Base-by-base conservation (phyloP, 2,888 invertebrate genomes). In the Hyles lineata region DNA sequence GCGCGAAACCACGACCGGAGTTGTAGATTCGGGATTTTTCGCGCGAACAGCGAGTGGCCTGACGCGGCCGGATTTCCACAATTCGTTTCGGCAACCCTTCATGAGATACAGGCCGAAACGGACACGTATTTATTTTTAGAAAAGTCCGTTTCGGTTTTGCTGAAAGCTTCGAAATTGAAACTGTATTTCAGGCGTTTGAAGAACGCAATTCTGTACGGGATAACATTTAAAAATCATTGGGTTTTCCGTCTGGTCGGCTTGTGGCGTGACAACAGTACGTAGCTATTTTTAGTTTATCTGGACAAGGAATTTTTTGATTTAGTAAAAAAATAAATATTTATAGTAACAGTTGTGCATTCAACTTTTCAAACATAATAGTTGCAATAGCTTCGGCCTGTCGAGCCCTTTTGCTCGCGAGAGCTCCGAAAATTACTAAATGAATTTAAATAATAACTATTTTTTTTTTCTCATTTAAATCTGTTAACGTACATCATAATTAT, bases 91-190 rank as follows among this genome's bases (percentile, higher is more conserved):
- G 43, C 67, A 43, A 50, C 67, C 67, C 67, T 67, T 67, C 67
- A 67, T 67, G 67, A 67, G 67, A 67, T 67, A 50, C 67, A 50
- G 67, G 67, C 50, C 55, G 67, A 67, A 67, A 17, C 67, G 50
- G 50, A 67, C 67, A 67, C 63, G 63, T 50, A 50, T 67, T 67
- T 67, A 67, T 67, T 67, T 67, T 67, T 67, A 67, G 67, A 50
- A 67, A 61, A 50, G 23, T 15, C 23, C 50, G 15, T 11, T 23
- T 23, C 23, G 7, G 67, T 43, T 67, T 67, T 50, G 43, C 17
- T 50, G 67, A 67, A 50, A 67, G 70, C 43, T 71, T 71, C 60
- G 19, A 50, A 71, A 71, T 71, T 58, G 70, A 71, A 71, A 71
- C 58, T 60, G 59, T 50, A 59, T 70, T 70, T 35, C 60, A 43